These are phyloP conservation scores for Camelus bactrianus DNA, from an alignment of 2,113 vertebrate genomes.

Conservation along the genomic window DNA sequence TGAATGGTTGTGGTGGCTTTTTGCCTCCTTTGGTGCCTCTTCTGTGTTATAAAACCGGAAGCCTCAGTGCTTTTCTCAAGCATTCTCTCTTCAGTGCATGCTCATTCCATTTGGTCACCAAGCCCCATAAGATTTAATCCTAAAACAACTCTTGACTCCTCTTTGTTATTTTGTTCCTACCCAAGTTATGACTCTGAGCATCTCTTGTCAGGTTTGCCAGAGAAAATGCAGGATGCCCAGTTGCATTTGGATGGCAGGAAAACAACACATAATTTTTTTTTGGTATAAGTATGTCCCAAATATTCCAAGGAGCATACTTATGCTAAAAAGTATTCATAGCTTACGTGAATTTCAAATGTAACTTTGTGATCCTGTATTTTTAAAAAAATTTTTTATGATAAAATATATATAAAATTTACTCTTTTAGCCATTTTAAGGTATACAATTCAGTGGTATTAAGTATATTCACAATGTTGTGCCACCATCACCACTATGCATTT, in stretches of 20 bases:
- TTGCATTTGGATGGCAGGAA: background rate
- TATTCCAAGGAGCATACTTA: background rate
- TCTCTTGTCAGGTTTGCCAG: background rate
- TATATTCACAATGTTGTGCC: background rate
- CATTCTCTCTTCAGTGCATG: background rate
- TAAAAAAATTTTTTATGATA: background rate
- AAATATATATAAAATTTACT: background rate
- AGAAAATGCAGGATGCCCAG: background rate
- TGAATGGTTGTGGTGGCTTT: background rate
- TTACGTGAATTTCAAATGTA: constrained; percentile 17
- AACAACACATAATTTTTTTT: background rate
- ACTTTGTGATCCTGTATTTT: background rate
- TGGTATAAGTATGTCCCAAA: background rate
- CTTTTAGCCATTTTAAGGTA: background rate
- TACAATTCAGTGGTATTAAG: background rate
- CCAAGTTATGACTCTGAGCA: background rate
- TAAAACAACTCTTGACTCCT: background rate
- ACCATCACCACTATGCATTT: background rate
- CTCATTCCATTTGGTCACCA: background rate
- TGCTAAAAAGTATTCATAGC: background rate
- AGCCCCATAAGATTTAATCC: background rate
- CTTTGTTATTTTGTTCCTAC: background rate
- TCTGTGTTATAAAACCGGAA: background rate
- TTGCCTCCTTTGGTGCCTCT: background rate
- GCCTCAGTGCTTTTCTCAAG: background rate